phyloP scores from a whole-genome alignment of 1,140 invertebrate genomes.

The Drosophila biarmipes region DNA sequence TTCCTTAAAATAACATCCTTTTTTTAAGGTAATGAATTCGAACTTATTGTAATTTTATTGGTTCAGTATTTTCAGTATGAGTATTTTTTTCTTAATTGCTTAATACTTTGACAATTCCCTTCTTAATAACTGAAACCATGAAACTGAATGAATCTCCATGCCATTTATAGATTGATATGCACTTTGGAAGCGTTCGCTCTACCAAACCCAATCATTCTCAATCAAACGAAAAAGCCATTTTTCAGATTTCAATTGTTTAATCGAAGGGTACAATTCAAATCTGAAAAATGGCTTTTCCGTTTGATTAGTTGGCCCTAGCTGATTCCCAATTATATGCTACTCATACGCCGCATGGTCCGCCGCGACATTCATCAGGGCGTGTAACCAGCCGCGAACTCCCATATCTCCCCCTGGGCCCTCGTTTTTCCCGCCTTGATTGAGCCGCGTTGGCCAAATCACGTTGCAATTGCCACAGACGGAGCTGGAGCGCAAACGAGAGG shows the following conservation, averaged over 20 bases:
- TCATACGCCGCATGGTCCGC: slow-evolving; percentile 52
- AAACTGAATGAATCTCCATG: not conserved
- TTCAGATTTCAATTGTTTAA: too few relatives aligned
- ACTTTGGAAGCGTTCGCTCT: not conserved
- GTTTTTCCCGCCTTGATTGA: slow-evolving; percentile 40
- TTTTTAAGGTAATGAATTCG: too few relatives aligned
- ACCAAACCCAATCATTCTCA: not conserved
- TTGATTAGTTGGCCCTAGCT: slow-evolving; percentile 1
- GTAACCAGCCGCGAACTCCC: not conserved
- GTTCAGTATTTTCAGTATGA: too few relatives aligned
- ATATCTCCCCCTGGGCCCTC: not conserved
- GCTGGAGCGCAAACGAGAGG: slow-evolving; percentile 38
- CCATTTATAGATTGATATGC: not conserved
- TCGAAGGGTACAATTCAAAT: not conserved
- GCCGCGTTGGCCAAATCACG: slow-evolving; percentile 71
- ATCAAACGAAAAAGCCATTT: too few relatives aligned
- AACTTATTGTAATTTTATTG: too few relatives aligned
- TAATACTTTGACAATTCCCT: too few relatives aligned
- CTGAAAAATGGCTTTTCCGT: not conserved
- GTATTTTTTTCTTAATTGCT: too few relatives aligned
- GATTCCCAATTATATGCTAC: slow-evolving; percentile 54
- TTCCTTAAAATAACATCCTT: too few relatives aligned
- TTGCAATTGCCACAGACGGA: slow-evolving; percentile 66
- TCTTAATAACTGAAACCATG: too few relatives aligned
- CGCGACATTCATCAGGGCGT: slow-evolving; percentile 33